These are phyloP conservation scores for Patiria pectinifera DNA, from an alignment of 53 echinoderm and acorn worm genomes.

Conservation along the genomic window DNA sequence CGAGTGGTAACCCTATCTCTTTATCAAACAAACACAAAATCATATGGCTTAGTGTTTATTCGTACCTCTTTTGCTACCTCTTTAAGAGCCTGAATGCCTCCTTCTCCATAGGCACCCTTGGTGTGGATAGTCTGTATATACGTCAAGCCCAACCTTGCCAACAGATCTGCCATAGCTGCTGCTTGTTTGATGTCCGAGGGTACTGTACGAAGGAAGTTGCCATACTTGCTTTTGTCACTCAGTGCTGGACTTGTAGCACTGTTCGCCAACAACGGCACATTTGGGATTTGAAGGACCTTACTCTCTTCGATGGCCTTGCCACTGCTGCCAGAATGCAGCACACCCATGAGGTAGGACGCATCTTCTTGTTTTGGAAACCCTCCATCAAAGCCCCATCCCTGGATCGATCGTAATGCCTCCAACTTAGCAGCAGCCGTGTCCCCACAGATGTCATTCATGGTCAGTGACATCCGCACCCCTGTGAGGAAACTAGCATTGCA, in stretches of 20 bases:
- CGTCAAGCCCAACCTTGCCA: conserved; percentile 57
- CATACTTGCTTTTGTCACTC: conserved; percentile 55
- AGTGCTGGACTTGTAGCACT: conserved; percentile 58
- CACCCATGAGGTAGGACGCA: conserved; percentile 10
- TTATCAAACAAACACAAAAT: neutral
- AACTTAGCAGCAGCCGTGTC: conserved; percentile 44
- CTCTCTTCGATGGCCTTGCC: conserved; percentile 31
- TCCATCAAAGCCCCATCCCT: conserved; percentile 16
- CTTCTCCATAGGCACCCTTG: conserved; percentile 52
- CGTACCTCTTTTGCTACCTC: conserved; percentile 45
- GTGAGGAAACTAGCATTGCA: conserved; percentile 57
- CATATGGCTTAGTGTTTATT: neutral
- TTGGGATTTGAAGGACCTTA: neutral
- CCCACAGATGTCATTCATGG: conserved; percentile 77
- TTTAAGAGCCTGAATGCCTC: conserved; percentile 51
- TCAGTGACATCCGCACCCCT: conserved; percentile 68
- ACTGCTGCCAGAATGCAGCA: conserved; percentile 45
- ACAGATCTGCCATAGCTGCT: conserved; percentile 57
- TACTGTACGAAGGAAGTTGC: conserved; percentile 63
- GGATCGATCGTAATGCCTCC: neutral
- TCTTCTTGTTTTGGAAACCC: conserved; percentile 12
- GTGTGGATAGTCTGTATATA: conserved; percentile 68
- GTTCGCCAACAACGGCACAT: conserved; percentile 56
- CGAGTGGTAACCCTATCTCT: too few species aligned
- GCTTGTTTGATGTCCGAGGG: conserved; percentile 66